Evolutionary conservation across 2,797 vertebrate genomes (phyloP).

Genomic region (Rachycentron canadum): DNA sequence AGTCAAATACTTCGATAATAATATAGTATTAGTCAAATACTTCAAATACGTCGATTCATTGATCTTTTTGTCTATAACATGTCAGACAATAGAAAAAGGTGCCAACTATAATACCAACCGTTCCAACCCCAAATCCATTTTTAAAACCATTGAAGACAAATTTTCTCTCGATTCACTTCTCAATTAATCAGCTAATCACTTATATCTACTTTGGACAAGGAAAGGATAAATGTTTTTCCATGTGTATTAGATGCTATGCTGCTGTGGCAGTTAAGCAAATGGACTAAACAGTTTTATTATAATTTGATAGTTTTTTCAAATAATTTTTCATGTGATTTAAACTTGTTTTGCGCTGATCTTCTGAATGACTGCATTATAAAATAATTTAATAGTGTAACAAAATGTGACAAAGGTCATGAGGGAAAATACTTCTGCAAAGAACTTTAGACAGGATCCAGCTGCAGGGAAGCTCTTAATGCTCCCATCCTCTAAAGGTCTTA

Average conservation of each 20-base stretch:
- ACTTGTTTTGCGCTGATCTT: slow-evolving; percentile 22
- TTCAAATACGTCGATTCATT: too few species aligned
- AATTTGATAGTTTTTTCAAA: neutral
- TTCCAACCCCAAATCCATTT: too few species aligned
- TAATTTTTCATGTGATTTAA: neutral
- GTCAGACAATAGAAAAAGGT: too few species aligned
- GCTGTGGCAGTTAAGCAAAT: neutral
- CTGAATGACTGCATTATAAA: slow-evolving; percentile 41
- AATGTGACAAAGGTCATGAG: slow-evolving; percentile 70
- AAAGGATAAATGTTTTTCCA: neutral
- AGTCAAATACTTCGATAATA: too few species aligned
- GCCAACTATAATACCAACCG: too few species aligned
- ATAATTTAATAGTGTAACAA: slow-evolving; percentile 47
- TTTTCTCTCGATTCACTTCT: neutral
- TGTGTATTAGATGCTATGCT: too few species aligned
- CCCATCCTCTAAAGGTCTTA: slow-evolving; percentile 79
- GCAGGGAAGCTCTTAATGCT: slow-evolving; percentile 88
- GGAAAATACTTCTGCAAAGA: slow-evolving; percentile 61
- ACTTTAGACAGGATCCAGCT: slow-evolving; percentile 90
- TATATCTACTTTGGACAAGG: neutral
- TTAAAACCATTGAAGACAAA: too few species aligned
- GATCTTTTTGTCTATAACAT: too few species aligned
- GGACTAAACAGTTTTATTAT: neutral
- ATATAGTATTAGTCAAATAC: too few species aligned
- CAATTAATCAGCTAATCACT: neutral